Evolutionary conservation across 2,797 vertebrate genomes (phyloP).

Genomic region (Molossus alvarezi): DNA sequence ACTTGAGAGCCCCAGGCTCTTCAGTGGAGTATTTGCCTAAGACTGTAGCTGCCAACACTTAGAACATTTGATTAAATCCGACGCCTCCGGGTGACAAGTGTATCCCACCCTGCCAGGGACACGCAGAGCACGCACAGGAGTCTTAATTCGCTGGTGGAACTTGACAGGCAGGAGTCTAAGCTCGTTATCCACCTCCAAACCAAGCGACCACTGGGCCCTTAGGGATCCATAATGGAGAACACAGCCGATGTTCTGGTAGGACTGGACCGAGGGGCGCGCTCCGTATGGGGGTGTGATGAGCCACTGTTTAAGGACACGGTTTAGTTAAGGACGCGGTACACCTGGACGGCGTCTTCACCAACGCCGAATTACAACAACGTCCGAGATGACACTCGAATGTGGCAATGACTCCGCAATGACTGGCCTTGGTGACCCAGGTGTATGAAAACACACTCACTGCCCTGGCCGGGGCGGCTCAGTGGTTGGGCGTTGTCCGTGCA

Average conservation of each 20-base stretch:
- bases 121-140: background rate
- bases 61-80: background rate
- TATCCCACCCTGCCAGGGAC: constrained; percentile 1
- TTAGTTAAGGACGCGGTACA: background rate
- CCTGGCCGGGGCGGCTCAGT: no score
- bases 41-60: background rate
- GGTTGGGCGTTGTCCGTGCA: no score
- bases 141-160: background rate
- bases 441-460: background rate
- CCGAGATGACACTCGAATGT: background rate
- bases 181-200: background rate
- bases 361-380: background rate
- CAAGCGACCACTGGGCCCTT: background rate
- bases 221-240: background rate
- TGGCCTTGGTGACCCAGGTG: background rate
- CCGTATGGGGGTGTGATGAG: rapidly evolving
- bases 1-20: background rate
- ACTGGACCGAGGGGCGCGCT: background rate
- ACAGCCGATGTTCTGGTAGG: rapidly evolving
- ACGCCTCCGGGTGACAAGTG: background rate
- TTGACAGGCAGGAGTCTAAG: background rate
- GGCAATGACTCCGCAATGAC: background rate
- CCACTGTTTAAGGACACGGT: background rate
- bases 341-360: background rate
- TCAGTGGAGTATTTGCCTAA: background rate